These are phyloP conservation scores for Podilymbus podiceps DNA, from an alignment of 2,113 vertebrate genomes.

Conservation along the genomic window DNA sequence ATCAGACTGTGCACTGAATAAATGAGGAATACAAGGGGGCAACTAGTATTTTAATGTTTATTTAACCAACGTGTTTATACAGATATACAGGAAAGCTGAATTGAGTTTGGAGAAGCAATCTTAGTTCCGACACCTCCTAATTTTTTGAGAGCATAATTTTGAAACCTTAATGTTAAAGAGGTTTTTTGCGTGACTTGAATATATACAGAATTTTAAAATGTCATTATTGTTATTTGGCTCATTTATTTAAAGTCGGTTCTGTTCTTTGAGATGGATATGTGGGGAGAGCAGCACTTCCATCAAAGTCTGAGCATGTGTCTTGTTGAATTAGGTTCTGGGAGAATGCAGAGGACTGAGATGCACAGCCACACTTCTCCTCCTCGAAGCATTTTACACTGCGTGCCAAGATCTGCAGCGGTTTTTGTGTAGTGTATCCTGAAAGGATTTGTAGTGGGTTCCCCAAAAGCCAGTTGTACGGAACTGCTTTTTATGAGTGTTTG, in stretches of 20 bases:
- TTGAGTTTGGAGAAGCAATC: not conserved
- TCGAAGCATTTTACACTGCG: rapidly evolving
- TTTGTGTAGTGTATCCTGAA: not conserved
- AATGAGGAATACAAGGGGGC: not conserved
- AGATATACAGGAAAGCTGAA: not conserved
- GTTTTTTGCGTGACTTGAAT: not conserved
- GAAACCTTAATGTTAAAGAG: not conserved
- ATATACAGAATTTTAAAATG: not conserved
- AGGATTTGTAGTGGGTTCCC: not conserved
- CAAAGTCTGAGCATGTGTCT: not conserved
- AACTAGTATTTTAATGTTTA: not conserved
- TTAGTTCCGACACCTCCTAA: not conserved
- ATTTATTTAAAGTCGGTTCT: not conserved
- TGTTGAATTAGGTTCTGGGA: not conserved
- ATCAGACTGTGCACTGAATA: not conserved
- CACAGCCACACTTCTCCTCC: not conserved
- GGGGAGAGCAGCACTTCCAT: not conserved
- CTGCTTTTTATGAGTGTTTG: not conserved
- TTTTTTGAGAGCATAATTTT: not conserved
- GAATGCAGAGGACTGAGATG: not conserved
- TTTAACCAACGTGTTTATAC: not conserved
- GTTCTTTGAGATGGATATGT: not conserved
- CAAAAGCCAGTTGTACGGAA: not conserved
- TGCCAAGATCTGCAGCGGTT: not conserved
- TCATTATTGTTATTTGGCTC: not conserved